These are phyloP conservation scores for Boleophthalmus pectinirostris DNA, from an alignment of 2,113 vertebrate genomes.

Conservation along the genomic window DNA sequence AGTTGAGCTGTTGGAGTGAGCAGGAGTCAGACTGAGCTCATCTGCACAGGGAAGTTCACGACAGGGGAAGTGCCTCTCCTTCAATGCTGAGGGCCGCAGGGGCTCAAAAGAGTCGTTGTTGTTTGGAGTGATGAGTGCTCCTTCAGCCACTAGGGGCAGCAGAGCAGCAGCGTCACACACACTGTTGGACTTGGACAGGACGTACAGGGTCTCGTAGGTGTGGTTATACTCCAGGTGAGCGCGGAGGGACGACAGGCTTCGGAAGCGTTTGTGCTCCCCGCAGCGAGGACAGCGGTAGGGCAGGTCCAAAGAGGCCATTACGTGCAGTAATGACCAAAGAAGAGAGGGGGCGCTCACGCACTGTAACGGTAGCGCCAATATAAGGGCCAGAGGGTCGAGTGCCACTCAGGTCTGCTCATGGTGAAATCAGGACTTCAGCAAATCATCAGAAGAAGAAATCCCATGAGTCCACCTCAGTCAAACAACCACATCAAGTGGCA, in stretches of 20 bases:
- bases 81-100: conserved; percentile 87
- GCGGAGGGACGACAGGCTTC: conserved; percentile 93
- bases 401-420: conserved; percentile 69
- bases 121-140: conserved; percentile 82
- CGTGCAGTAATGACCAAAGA: conserved; percentile 69
- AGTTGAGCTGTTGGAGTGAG: conserved; percentile 73
- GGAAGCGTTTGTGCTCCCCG: conserved; percentile 98
- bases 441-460: conserved; percentile 22
- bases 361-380: conserved; percentile 59
- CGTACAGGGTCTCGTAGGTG: conserved; percentile 98
- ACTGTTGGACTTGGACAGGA: conserved; percentile 97
- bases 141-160: conserved; percentile 87
- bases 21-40: conserved; percentile 77
- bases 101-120: conserved; percentile 86
- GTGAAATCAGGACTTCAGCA: conserved; percentile 28
- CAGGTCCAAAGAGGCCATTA: conserved; percentile 97
- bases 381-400: conserved; percentile 50
- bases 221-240: conserved; percentile 99
- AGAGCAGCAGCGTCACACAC: conserved; percentile 91
- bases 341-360: conserved; percentile 63
- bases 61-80: conserved; percentile 83
- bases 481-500: conserved; percentile 50
- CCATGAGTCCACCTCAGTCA: conserved; percentile 45
- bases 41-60: conserved; percentile 78
- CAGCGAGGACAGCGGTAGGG: conserved; percentile 98